phyloP scores from a whole-genome alignment of 2,797 vertebrate species.

The Tauraco hartlaubi region DNA sequence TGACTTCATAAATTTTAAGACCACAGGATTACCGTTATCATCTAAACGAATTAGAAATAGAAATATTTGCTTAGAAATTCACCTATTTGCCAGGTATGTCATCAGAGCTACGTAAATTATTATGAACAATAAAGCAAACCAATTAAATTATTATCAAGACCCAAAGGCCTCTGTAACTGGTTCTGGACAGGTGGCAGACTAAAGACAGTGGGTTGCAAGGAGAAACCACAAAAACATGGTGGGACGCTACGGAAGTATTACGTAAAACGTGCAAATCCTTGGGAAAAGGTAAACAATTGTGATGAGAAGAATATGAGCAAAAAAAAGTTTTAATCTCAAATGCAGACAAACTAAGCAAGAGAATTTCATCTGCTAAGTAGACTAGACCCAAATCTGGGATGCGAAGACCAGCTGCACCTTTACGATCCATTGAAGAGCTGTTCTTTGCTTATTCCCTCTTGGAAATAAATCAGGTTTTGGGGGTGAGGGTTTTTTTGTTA shows the following conservation, averaged over 20 bases:
- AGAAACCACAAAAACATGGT: neutral
- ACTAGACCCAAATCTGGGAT: neutral
- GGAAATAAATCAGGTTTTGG: neutral
- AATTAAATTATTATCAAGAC: neutral
- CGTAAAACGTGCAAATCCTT: neutral
- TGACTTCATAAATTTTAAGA: neutral
- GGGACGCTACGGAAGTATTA: neutral
- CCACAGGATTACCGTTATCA: neutral
- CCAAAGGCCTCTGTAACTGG: neutral
- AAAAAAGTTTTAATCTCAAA: neutral
- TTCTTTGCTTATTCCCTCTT: neutral
- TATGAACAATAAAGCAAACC: neutral
- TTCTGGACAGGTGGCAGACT: neutral
- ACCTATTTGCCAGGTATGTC: neutral
- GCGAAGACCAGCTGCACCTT: neutral
- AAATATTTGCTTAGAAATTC: neutral
- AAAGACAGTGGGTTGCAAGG: neutral
- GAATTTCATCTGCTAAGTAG: neutral
- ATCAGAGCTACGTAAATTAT: neutral
- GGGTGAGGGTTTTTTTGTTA: neutral
- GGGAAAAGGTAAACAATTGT: neutral
- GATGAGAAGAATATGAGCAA: neutral
- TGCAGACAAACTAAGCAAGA: neutral
- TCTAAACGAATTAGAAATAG: neutral
- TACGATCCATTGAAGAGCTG: neutral